These are phyloP conservation scores for Hyla sarda DNA, from an alignment of 2,113 vertebrate species.

Conservation along the genomic window DNA sequence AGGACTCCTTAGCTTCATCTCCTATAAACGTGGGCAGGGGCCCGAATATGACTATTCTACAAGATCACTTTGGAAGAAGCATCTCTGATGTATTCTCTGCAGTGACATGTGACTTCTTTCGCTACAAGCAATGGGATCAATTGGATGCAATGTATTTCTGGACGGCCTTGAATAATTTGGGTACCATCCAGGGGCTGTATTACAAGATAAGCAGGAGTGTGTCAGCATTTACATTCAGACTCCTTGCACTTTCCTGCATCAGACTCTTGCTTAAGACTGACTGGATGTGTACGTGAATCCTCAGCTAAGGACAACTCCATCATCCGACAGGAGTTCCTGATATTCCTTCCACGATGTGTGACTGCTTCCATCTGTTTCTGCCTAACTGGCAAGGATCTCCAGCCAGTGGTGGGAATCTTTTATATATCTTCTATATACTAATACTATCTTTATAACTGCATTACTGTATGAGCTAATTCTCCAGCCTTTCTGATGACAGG, in stretches of 20 bases:
- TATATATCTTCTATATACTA: slow-evolving; percentile 74
- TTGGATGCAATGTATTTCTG: slow-evolving; percentile 72
- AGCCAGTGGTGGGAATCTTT: slow-evolving; percentile 88
- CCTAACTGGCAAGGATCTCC: slow-evolving; percentile 95
- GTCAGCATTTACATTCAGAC: slow-evolving; percentile 75
- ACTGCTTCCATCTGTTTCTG: slow-evolving; percentile 98
- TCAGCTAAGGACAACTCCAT: slow-evolving; percentile 64
- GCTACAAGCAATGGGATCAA: slow-evolving; percentile 72
- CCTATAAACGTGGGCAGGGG: slow-evolving; percentile 54
- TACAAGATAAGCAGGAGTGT: slow-evolving; percentile 68
- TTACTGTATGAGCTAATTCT: slow-evolving; percentile 60
- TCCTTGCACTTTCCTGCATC: slow-evolving; percentile 71
- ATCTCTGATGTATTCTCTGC: slow-evolving; percentile 62
- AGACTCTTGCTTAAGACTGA: slow-evolving; percentile 61
- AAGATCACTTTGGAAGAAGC: slow-evolving; percentile 64
- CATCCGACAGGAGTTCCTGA: slow-evolving; percentile 63
- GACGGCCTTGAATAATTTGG: slow-evolving; percentile 76
- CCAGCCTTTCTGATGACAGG: slow-evolving; percentile 67
- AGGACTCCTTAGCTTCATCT: neutral
- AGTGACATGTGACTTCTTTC: slow-evolving; percentile 74
- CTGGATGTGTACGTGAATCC: slow-evolving; percentile 63
- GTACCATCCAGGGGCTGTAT: slow-evolving; percentile 76
- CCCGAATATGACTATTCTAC: slow-evolving; percentile 61
- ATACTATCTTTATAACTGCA: slow-evolving; percentile 68
- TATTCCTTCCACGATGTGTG: slow-evolving; percentile 87